Evolutionary conservation across 2,888 invertebrate genomes (phyloP), one percentile per base, ranked within the genome.

Genomic region (Erebia epiphron): DNA sequence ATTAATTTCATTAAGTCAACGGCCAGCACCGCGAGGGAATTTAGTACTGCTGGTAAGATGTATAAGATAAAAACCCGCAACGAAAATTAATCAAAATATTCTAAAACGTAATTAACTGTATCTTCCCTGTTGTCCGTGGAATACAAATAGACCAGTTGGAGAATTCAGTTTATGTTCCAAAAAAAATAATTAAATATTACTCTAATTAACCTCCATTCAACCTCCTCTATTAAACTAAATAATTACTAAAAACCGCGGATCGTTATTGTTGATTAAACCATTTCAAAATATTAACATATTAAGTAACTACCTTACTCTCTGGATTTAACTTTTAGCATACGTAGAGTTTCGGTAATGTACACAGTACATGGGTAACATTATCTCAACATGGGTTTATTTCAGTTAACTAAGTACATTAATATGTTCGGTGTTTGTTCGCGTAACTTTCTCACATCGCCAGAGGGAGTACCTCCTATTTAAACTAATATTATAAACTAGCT

Each of bases 361-460:
- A 52, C 13, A 41, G 62, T 62, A 64, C 64, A 72, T 46, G 52
- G 67, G 57, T 72, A 70, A 70, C 46, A 72, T 70, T 68, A 68
- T 65, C 50, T 26, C 52, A 35, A 54, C 68, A 16, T 14, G 56
- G 62, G 68, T 71, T 73, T 69, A 69, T 71, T 71, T 63, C 57
- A 52, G 71, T 66, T 69, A 50, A 21, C 66, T 66, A 57, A 57
- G 52, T 65, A 43, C 64, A 50, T 52, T 49, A n/a, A n/a, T n/a
- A 60, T 13, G 60, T 61, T 18, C 46, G 18, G 46, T 62, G 8
- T 46, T 13, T 2, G 1, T 46, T 46, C 46, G 11, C 46, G 61
- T 69, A 71, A 71, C 52, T 69, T 74, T 68, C 65, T 21, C 66
- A 9, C 49, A 62, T 62, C 63, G 74, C 73, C 74, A 65, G 60